These are phyloP conservation scores for Drosophila ustulata DNA, from an alignment of 2,888 invertebrate genomes.

Conservation along the genomic window DNA sequence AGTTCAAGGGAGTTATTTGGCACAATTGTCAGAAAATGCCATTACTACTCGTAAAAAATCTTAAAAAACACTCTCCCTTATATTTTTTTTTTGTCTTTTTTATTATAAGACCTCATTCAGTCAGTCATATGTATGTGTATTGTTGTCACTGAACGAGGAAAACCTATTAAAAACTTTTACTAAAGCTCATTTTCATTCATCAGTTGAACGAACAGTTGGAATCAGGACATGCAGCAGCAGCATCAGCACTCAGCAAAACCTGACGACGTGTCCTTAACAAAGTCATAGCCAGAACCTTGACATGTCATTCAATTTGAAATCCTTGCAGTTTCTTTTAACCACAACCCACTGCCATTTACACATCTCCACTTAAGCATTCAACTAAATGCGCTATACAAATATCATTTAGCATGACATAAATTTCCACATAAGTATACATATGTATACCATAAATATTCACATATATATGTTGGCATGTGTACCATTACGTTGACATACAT, in stretches of 20 bases:
- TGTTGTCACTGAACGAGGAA: conserved; percentile 13
- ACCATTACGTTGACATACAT: conserved; percentile 66
- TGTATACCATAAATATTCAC: conserved; percentile 18
- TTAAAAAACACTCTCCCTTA: not conserved
- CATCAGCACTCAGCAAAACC: conserved; percentile 21
- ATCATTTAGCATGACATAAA: conserved; percentile 77
- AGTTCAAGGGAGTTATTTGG: conserved; percentile 24
- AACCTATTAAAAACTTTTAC: conserved; percentile 39
- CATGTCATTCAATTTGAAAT: conserved; percentile 62
- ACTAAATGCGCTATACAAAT: conserved; percentile 73
- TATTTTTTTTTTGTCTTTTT: conserved; percentile 2
- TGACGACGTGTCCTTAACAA: conserved; percentile 55
- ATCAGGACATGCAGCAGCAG: conserved; percentile 41
- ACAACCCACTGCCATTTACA: conserved; percentile 1
- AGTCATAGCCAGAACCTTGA: conserved; percentile 72
- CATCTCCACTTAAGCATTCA: conserved; percentile 60
- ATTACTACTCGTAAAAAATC: conserved; percentile 32
- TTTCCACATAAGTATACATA: conserved; percentile 35
- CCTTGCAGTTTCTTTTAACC: conserved; percentile 50
- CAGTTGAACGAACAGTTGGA: conserved; percentile 29
- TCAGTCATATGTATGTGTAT: conserved; percentile 1
- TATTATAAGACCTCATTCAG: conserved; percentile 19
- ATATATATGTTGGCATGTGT: conserved; percentile 21
- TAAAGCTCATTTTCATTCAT: conserved; percentile 44
- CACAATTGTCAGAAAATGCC: conserved; percentile 21